phyloP scores from a whole-genome alignment of 2,797 vertebrate species.

The Sarcoramphus papa region DNA sequence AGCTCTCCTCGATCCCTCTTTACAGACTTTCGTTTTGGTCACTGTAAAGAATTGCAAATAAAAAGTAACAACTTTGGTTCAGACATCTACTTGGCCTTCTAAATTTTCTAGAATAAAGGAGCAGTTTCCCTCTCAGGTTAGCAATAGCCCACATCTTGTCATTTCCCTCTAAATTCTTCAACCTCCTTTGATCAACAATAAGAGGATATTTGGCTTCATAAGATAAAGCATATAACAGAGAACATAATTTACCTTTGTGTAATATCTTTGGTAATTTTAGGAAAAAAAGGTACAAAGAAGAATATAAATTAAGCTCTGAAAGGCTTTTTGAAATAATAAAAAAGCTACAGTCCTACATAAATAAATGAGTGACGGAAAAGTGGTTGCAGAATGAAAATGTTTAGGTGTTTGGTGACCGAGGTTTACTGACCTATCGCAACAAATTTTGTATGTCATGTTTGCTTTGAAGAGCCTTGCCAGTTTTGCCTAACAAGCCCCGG shows the following conservation, averaged over 20 bases:
- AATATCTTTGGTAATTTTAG: slow-evolving; percentile 98
- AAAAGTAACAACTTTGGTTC: slow-evolving; percentile 88
- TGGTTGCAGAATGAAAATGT: slow-evolving; percentile 77
- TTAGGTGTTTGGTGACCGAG: slow-evolving; percentile 64
- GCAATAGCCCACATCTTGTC: slow-evolving; percentile 73
- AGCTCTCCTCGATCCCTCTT: slow-evolving; percentile 53
- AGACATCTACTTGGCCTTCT: slow-evolving; percentile 75
- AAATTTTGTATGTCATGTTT: background rate
- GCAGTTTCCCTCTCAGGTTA: slow-evolving; percentile 75
- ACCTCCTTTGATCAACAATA: slow-evolving; percentile 83
- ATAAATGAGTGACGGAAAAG: slow-evolving; percentile 79
- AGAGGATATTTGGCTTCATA: slow-evolving; percentile 96
- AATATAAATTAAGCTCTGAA: slow-evolving; percentile 82
- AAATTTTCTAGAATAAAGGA: slow-evolving; percentile 74
- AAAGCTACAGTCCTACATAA: slow-evolving; percentile 82
- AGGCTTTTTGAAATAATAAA: slow-evolving; percentile 78
- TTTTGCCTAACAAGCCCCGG: slow-evolving; percentile 30
- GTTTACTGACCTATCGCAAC: slow-evolving; percentile 46
- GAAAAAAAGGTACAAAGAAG: slow-evolving; percentile 77
- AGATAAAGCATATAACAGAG: slow-evolving; percentile 96
- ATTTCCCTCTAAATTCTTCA: slow-evolving; percentile 78
- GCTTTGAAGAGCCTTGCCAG: slow-evolving; percentile 39
- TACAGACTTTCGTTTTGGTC: slow-evolving; percentile 83
- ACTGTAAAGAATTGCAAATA: slow-evolving; percentile 78
- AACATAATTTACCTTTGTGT: slow-evolving; percentile 90